These are phyloP conservation scores for Yponomeuta plumbellus DNA, from an alignment of 2,888 invertebrate genomes.

Conservation along the genomic window DNA sequence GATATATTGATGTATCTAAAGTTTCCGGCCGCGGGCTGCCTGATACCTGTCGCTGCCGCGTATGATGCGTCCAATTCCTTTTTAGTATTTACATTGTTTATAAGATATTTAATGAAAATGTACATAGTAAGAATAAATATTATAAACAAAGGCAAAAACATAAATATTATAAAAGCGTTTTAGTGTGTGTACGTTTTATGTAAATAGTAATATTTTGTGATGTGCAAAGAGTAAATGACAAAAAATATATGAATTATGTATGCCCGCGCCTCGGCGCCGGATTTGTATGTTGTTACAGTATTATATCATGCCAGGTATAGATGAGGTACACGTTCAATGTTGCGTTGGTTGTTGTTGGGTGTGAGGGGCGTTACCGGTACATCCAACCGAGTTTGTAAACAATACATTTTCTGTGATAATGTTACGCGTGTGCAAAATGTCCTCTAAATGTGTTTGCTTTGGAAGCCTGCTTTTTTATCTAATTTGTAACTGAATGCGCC, in stretches of 20 bases:
- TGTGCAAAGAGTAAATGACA: slow-evolving; percentile 65
- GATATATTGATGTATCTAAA: not conserved
- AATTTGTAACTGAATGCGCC: not conserved
- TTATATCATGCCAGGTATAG: slow-evolving; percentile 13
- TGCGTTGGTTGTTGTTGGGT: not conserved
- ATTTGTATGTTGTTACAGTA: slow-evolving; percentile 11
- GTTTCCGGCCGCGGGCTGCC: not conserved
- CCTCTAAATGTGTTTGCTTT: not conserved
- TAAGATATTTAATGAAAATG: slow-evolving; percentile 67
- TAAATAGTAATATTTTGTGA: slow-evolving; percentile 67
- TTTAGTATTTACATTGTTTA: slow-evolving; percentile 68
- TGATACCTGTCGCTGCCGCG: slow-evolving; percentile 31
- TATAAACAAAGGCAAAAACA: slow-evolving; percentile 40
- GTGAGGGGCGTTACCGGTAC: not conserved
- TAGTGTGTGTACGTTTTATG: slow-evolving; percentile 54
- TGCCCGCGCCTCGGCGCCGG: slow-evolving; percentile 4
- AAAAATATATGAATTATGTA: slow-evolving; percentile 37
- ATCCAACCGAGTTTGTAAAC: not conserved
- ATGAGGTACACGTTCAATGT: not conserved
- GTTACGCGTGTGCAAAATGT: not conserved
- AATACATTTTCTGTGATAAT: slow-evolving; percentile 8
- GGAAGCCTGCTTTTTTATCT: not conserved
- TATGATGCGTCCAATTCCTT: slow-evolving; percentile 50
- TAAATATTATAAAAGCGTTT: slow-evolving; percentile 56
- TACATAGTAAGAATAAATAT: slow-evolving; percentile 56